Percentiles rank a stretch among this genome's conserved stretches.
Conservation (phyloP, 2,888 invertebrate species). For the Eumerus sabulonum region DNA sequence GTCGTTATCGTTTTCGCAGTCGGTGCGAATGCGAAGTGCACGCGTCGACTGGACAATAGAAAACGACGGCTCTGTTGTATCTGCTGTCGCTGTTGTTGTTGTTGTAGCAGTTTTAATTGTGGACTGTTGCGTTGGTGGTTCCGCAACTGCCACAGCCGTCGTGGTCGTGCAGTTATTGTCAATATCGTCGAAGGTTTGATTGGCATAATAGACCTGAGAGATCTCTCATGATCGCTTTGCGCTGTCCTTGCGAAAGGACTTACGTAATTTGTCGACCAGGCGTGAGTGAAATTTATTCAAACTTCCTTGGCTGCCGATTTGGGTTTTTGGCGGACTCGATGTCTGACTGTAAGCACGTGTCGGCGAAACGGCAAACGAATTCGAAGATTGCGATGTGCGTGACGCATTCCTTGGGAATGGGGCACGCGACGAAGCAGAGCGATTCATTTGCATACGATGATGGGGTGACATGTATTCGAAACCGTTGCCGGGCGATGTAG, state of each 20-base stretch:
- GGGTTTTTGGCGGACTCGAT: conserved; percentile 80
- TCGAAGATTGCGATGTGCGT: conserved; percentile 81
- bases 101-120: too few relatives aligned
- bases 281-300: conserved; percentile 87
- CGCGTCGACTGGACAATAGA: conserved; percentile 56
- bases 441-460: conserved; percentile 78
- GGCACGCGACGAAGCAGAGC: conserved; percentile 80
- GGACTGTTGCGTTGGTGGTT: conserved; percentile 59
- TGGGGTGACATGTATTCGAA: conserved; percentile 79
- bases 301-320: conserved; percentile 81
- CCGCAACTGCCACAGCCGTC: conserved; percentile 39
- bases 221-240: conserved; percentile 76
- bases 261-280: conserved; percentile 85
- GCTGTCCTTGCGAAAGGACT: conserved; percentile 81
- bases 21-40: conserved; percentile 42
- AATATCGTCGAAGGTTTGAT: conserved; percentile 65
- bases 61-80: conserved; percentile 25
- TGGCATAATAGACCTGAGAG: conserved; percentile 52
- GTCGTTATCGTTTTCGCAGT: conserved; percentile 44
- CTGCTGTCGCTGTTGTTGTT: too few relatives aligned
- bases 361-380: conserved; percentile 82
- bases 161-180: conserved; percentile 69
- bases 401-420: conserved; percentile 82
- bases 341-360: conserved; percentile 78
- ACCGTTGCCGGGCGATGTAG: conserved; percentile 83